Base-by-base conservation (phyloP, 1,140 invertebrate genomes). In the Calephelis nemesis region DNA sequence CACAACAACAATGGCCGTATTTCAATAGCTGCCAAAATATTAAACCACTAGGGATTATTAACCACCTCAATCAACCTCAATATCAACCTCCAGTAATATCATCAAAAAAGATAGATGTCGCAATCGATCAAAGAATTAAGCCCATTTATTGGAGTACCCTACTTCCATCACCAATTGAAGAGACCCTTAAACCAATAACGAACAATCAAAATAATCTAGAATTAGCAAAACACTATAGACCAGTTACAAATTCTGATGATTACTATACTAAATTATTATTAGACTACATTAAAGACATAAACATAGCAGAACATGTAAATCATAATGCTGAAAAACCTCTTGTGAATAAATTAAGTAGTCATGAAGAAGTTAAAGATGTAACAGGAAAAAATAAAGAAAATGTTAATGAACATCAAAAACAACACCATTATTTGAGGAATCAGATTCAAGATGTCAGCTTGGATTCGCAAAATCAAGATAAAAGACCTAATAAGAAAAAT, bases 131-230 rank as follows among this genome's bases (percentile, higher is more conserved):
- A 60, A 60, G 58, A 60, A n/a, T 40, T 7, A 60, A 60, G 7
- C 58, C 54, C 7, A 12, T 58, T 58, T 58, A 58, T 58, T 58
- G 54, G 54, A 58, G 54, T 10, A 58, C 54, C 6, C 19, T 58
- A 1, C 30, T 58, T 39, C 54, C 54, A 11, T 8, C 54, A 5
- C 54, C 39, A 62, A 62, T 11, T 7, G 6, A 13, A 58, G 13
- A 7, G 47, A 9, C 48, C 40, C 42, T 12, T 39, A 19, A 58
- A 39, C 9, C 19, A 39, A 10, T 58, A 1, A 19, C 10, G 4
- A 30, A 12, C 12, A 12, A 58, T 58, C 5, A 6, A 10, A 30
- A 58, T 39, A 11, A 30, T 12, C 4, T 6, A 12, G 4, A 4
- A 39, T 58, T 30, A 58, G 54, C 19, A 30, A 19, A 39, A 30